Evolutionary conservation across 2,113 vertebrate genomes (phyloP), one percentile per base, ranked within the genome.

Genomic region (Aythya baeri): DNA sequence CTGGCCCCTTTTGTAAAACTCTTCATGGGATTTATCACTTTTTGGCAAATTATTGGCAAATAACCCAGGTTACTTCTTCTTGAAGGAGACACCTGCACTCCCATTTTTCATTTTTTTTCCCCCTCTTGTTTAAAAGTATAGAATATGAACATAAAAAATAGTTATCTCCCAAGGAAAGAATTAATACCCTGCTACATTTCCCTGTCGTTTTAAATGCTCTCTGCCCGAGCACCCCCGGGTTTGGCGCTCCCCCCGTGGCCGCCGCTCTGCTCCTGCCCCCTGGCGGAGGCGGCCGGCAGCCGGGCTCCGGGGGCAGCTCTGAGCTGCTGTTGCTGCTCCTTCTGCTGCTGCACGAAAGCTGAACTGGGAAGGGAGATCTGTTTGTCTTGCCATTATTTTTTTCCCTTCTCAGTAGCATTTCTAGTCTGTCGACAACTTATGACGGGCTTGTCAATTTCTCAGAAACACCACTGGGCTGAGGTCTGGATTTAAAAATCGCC

Each of bases 381-480:
- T 9, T 14, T 15, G 3, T 8, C 21, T 34, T 4, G 1, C 4
- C 25, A 3, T 22, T 21, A 23, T 34, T 59, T n/a, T 61, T 8
- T 36, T 3, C 27, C 26, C 2, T 14, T 11, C 38, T 29, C n/a
- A 2, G 29, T 2, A 17, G 1, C 27, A 11, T n/a, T 41, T 7
- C 22, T 44, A 6, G 0, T 1, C 25, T 6, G 3, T 11, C 43
- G 2, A 26, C 20, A 22, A 6, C 2, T 29, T 6, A 6, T 41
- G 22, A 12, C 6, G 6, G 5, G 11, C 22, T 9, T 22, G 1
- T 5, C 31, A 2, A 6, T 11, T 8, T 7, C 59, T 7, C 21
- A 3, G 17, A 1, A 4, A 3, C 8, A 17, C 11, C 34, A 23
- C 49, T 29, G 23, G 55, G 17, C 11, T 57, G 13, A 27, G 17